These are phyloP conservation scores for Peromyscus melanophrys DNA, from an alignment of 2,797 vertebrate genomes.

Conservation along the genomic window DNA sequence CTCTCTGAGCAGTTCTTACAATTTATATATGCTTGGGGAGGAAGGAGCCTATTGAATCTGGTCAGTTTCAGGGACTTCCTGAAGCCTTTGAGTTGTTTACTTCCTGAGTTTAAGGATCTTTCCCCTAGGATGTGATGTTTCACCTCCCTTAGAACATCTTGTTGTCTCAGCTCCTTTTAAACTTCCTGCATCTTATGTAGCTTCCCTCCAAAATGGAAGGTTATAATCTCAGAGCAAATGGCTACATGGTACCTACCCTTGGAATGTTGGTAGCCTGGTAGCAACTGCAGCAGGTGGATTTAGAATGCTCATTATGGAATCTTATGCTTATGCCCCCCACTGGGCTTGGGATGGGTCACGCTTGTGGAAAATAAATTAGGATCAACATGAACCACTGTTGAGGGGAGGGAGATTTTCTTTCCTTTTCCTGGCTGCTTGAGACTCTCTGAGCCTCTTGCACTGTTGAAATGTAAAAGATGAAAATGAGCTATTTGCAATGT, in stretches of 20 bases:
- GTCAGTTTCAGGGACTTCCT: not conserved
- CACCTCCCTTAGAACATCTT: not conserved
- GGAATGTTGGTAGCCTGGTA: not conserved
- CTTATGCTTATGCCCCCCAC: not conserved
- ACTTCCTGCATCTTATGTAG: too few species aligned
- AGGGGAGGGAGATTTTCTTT: not conserved
- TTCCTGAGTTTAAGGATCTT: not conserved
- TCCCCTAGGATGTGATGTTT: not conserved
- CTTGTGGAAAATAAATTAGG: not conserved
- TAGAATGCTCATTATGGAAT: not conserved
- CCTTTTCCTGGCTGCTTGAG: not conserved
- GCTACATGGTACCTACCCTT: not conserved
- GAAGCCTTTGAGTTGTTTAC: not conserved
- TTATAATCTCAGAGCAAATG: not conserved
- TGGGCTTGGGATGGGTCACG: not conserved
- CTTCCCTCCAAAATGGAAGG: not conserved
- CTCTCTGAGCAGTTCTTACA: not conserved
- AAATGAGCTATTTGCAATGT: not conserved
- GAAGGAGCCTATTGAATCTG: not conserved
- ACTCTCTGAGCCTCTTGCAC: not conserved
- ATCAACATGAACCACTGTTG: not conserved
- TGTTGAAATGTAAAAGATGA: not conserved
- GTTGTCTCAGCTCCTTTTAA: not conserved
- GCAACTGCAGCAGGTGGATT: accelerated
- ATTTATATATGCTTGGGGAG: not conserved